phyloP scores from a whole-genome alignment of 2,797 vertebrate genomes.

The Alosa sapidissima region DNA sequence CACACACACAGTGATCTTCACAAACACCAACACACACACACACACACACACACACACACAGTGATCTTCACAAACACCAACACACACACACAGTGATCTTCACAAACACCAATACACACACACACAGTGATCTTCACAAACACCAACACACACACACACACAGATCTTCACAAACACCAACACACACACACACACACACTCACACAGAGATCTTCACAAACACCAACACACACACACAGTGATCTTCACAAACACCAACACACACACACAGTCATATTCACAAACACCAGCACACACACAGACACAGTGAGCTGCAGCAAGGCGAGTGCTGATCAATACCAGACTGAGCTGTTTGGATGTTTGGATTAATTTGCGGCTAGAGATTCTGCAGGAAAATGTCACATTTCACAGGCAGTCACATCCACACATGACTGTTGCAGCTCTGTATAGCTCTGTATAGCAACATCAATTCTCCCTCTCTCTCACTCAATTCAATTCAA shows the following conservation, averaged over 20 bases:
- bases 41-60: too few relatives aligned
- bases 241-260: background rate
- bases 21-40: too few relatives aligned
- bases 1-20: too few relatives aligned
- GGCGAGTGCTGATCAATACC: background rate
- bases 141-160: too few relatives aligned
- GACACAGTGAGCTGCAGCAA: background rate
- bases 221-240: background rate
- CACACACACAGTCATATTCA: background rate
- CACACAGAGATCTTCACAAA: too few relatives aligned
- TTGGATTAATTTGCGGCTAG: background rate
- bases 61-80: too few relatives aligned
- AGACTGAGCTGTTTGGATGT: background rate
- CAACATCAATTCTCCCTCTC: background rate
- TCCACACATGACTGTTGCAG: background rate
- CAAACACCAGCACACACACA: background rate
- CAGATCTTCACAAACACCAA: too few relatives aligned
- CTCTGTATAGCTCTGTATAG: background rate
- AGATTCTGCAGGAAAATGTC: background rate
- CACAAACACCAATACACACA: background rate
- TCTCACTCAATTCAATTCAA: too few relatives aligned
- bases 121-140: too few relatives aligned
- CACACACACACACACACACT: too few relatives aligned
- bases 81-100: background rate
- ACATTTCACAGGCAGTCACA: background rate